Percentiles rank a stretch among this genome's conserved stretches.
Conservation (phyloP, 2,888 invertebrate species). For the Pardosa pseudoannulata region DNA sequence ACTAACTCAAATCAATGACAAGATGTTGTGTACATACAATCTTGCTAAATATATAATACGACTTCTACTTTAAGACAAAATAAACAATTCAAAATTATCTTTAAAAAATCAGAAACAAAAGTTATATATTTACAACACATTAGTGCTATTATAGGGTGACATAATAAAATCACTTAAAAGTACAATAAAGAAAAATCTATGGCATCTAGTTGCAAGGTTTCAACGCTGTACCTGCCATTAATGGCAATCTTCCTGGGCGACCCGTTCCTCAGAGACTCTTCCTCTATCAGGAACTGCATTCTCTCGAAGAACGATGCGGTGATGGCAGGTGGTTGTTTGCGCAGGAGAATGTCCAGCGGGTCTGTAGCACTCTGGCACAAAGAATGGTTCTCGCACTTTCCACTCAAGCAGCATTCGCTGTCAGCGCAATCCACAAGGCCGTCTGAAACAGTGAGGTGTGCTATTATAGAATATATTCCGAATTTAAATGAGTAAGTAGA, state of each 20-base stretch:
- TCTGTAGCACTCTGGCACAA: slow-evolving; percentile 98
- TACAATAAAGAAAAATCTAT: no score
- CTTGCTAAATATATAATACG: no score
- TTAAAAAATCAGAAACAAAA: no score
- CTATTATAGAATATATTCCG: no score
- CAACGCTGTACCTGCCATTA: slow-evolving; percentile 92
- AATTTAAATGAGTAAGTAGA: no score
- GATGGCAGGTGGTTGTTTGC: slow-evolving; percentile 96
- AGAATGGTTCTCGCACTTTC: slow-evolving; percentile 90
- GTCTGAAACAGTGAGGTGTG: slow-evolving; percentile 82
- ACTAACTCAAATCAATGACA: no score
- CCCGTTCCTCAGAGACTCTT: slow-evolving; percentile 98
- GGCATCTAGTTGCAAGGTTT: neutral
- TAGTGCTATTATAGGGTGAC: no score
- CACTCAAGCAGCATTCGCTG: slow-evolving; percentile 96
- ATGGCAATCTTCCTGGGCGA: slow-evolving; percentile 95
- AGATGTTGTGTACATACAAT: no score
- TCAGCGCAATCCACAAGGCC: slow-evolving; percentile 99
- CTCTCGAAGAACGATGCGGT: slow-evolving; percentile 98
- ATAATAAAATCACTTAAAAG: no score
- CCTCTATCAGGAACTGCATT: slow-evolving; percentile 98
- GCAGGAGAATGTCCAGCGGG: slow-evolving; percentile 95
- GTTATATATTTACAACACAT: no score
- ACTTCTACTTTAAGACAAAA: no score
- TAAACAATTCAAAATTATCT: no score